Conservation (phyloP, 2,888 invertebrate genomes). For the Pristionchus arcanus region DNA sequence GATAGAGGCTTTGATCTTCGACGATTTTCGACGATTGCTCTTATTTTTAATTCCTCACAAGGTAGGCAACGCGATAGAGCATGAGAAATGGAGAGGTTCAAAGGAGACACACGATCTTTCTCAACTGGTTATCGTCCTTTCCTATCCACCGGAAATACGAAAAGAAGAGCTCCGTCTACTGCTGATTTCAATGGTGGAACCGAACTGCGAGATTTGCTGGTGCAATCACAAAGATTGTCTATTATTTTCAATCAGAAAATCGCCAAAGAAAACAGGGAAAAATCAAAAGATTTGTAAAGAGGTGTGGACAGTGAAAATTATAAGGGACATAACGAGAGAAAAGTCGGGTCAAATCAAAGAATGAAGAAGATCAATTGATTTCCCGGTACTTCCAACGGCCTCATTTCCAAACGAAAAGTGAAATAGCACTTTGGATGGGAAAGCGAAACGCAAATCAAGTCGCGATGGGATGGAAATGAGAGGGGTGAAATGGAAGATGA, state of each 20-base stretch:
- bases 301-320: too few relatives aligned
- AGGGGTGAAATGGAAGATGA: not conserved
- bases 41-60: too few relatives aligned
- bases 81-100: too few relatives aligned
- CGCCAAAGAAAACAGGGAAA: too few relatives aligned
- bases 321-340: too few relatives aligned
- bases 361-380: not conserved
- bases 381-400: not conserved
- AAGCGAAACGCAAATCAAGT: slow-evolving; percentile 30
- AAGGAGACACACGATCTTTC: too few relatives aligned
- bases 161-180: not conserved
- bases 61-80: too few relatives aligned
- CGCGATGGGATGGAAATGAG: not conserved
- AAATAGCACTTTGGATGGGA: not conserved
- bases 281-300: too few relatives aligned
- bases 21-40: not conserved
- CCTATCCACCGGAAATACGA: not conserved
- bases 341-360: too few relatives aligned
- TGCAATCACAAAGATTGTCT: too few relatives aligned
- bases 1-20: slow-evolving; percentile 23
- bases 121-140: not conserved
- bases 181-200: not conserved
- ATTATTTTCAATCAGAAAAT: too few relatives aligned
- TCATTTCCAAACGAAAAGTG: slow-evolving; percentile 15
- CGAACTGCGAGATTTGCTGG: not conserved